Evolutionary conservation across 2,113 vertebrate species (phyloP).

Genomic region (Pagrus major): DNA sequence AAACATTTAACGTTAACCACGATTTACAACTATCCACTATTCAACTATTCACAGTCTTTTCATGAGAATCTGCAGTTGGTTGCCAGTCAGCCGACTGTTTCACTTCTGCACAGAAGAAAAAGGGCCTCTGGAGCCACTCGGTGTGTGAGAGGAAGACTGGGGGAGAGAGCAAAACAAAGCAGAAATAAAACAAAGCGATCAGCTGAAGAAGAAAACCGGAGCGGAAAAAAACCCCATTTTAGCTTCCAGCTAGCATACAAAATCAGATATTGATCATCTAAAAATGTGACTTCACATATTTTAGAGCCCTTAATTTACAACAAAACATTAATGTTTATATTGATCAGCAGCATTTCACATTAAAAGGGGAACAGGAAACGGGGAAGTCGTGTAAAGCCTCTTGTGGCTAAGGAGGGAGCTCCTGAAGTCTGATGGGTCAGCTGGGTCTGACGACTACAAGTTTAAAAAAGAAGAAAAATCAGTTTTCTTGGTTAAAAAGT

Average conservation of each 20-base stretch:
- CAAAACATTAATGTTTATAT: no score
- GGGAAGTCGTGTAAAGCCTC: not conserved
- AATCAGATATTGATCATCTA: not conserved
- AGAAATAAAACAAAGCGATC: conserved; percentile 6
- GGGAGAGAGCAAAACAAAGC: not conserved
- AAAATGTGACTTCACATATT: not conserved
- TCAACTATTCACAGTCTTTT: conserved; percentile 1
- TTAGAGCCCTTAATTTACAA: not conserved
- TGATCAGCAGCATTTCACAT: no score
- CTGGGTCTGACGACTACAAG: not conserved
- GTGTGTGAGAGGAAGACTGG: conserved; percentile 13
- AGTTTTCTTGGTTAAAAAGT: no score
- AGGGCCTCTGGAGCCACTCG: conserved; percentile 13
- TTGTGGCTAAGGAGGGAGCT: not conserved
- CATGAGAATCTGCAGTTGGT: conserved; percentile 33
- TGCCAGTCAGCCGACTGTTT: conserved; percentile 66
- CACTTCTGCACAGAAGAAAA: conserved; percentile 79
- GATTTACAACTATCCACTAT: not conserved
- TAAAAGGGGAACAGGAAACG: no score
- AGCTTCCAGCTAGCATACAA: not conserved
- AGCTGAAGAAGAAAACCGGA: conserved; percentile 2
- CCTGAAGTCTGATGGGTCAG: not conserved
- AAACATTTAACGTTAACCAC: not conserved
- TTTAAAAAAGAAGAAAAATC: no score
- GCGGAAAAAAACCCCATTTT: not conserved